These are phyloP conservation scores for Megalops atlanticus DNA, from an alignment of 2,113 vertebrate genomes.

Conservation along the genomic window DNA sequence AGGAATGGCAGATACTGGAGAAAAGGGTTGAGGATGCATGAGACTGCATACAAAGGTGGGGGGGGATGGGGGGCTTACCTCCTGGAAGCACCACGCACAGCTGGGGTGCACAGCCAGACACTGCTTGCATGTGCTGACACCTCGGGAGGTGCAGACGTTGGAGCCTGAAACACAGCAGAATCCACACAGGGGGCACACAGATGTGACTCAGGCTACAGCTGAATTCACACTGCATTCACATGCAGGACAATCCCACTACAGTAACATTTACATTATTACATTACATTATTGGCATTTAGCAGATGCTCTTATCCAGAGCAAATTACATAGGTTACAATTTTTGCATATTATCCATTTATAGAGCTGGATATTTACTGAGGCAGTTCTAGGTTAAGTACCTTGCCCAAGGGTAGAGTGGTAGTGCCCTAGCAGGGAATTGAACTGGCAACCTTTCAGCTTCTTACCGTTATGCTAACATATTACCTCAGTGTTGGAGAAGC, in stretches of 20 bases:
- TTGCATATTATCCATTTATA: no score
- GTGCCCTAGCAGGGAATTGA: no score
- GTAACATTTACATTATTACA: no score
- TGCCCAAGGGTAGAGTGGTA: no score
- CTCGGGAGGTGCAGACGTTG: constrained; percentile 88
- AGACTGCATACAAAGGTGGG: background rate
- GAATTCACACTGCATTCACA: background rate
- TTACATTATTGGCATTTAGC: no score
- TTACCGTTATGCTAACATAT: no score
- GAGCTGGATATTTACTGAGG: no score
- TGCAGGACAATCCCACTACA: no score
- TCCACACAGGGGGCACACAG: background rate
- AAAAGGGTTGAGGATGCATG: background rate
- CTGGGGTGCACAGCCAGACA: constrained; percentile 87
- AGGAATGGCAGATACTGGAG: constrained; percentile 25
- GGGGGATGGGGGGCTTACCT: constrained; percentile 72
- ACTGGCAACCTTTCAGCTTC: no score
- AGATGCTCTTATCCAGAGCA: no score
- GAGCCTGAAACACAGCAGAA: constrained; percentile 69
- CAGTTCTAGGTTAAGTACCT: no score
- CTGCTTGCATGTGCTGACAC: constrained; percentile 89
- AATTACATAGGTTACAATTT: no score
- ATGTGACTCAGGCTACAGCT: background rate
- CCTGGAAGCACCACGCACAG: constrained; percentile 89
- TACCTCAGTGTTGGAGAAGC: background rate